Conservation (phyloP, 2,113 vertebrate species). For the Dipodomys ordii region DNA sequence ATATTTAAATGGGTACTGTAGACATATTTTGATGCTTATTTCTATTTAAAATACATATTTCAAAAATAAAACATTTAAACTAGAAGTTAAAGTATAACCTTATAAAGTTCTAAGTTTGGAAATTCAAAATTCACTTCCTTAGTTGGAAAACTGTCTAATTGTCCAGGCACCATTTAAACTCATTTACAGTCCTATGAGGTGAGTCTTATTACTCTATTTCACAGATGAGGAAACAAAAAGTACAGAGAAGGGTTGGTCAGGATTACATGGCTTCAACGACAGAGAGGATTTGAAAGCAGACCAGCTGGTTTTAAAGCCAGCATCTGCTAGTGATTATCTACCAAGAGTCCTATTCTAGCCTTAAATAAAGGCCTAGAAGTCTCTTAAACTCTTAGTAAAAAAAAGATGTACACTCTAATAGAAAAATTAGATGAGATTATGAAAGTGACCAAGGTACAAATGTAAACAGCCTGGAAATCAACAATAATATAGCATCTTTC, state of each 20-base stretch:
- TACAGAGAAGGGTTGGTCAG: background rate
- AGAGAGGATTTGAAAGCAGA: slow-evolving; percentile 13
- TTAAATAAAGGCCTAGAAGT: slow-evolving; percentile 31
- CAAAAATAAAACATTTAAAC: background rate
- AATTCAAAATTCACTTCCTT: slow-evolving; percentile 17
- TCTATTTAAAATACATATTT: background rate
- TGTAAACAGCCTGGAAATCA: background rate
- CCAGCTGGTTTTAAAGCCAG: background rate
- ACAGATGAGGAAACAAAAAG: background rate
- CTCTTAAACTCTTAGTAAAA: background rate
- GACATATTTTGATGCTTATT: background rate
- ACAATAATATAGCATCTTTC: background rate
- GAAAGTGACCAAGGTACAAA: background rate
- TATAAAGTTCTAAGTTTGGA: background rate
- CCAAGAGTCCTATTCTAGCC: background rate
- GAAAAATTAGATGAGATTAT: background rate
- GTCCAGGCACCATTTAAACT: background rate
- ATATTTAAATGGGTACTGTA: background rate
- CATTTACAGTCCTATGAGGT: background rate
- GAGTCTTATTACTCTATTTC: background rate
- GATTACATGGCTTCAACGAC: background rate
- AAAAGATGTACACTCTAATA: background rate
- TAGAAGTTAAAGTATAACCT: background rate
- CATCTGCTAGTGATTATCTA: background rate
- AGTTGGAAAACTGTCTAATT: background rate